Evolutionary conservation across 2,113 vertebrate species (phyloP).

Genomic region (Oostethus manadensis): DNA sequence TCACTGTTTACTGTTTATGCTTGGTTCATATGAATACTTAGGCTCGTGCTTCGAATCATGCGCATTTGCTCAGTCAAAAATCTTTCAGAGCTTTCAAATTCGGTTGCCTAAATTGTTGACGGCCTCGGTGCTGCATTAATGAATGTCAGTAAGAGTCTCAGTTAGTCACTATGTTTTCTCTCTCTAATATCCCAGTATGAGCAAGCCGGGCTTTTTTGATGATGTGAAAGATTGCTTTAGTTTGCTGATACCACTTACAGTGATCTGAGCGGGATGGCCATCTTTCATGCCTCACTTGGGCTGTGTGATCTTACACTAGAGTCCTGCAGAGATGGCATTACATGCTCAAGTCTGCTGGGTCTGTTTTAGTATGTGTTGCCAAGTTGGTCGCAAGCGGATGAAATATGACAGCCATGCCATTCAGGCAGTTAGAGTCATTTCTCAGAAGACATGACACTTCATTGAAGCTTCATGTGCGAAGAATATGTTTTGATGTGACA

Average conservation of each 20-base stretch:
- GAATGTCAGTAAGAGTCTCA: constrained; percentile 27
- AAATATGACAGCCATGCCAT: constrained; percentile 40
- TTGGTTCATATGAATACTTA: constrained; percentile 20
- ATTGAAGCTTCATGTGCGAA: constrained; percentile 29
- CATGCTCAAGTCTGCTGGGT: constrained; percentile 27
- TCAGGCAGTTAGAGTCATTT: constrained; percentile 43
- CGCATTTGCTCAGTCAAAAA: constrained; percentile 38
- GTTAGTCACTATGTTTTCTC: constrained; percentile 22
- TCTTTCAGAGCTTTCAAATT: constrained; percentile 43
- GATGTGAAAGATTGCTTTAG: constrained; percentile 27
- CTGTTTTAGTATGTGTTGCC: constrained; percentile 17
- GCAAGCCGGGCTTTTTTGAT: constrained; percentile 25
- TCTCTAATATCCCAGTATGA: constrained; percentile 17
- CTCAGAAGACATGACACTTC: constrained; percentile 29
- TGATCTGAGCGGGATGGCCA: constrained; percentile 17
- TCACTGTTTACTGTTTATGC: constrained; percentile 12
- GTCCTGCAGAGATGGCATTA: constrained; percentile 28
- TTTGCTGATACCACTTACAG: constrained; percentile 19
- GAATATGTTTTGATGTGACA: constrained; percentile 38
- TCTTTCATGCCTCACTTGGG: constrained; percentile 34
- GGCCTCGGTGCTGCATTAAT: constrained; percentile 49
- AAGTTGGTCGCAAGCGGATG: constrained; percentile 23
- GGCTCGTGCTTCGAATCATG: constrained; percentile 39
- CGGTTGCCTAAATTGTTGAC: constrained; percentile 45
- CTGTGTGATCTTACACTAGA: constrained; percentile 44